A percentile compares a stretch with the other conserved stretches of the same genome.
Conservation (phyloP, 2,888 invertebrate species). For the Latrodectus hesperus region DNA sequence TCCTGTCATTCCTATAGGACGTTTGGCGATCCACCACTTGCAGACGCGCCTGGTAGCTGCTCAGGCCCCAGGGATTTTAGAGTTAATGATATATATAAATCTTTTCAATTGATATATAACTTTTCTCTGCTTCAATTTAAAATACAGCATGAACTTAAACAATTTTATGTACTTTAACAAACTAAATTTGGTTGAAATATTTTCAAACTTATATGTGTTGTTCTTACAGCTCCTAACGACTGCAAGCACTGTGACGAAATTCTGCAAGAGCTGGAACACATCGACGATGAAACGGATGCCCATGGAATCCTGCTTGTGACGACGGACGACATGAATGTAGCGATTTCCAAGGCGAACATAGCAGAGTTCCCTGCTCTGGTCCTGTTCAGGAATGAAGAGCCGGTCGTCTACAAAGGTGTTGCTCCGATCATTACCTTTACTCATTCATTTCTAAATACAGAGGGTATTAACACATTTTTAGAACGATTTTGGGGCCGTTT, state of each 20-base stretch:
- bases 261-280: conserved; percentile 89
- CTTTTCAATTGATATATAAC: too few species aligned
- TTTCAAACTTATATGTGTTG: not conserved
- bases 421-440: not conserved
- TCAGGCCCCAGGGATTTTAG: too few species aligned
- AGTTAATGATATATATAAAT: too few species aligned
- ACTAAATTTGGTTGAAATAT: too few species aligned
- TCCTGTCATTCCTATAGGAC: too few species aligned
- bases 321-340: conserved; percentile 87
- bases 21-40: too few species aligned
- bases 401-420: conserved; percentile 83
- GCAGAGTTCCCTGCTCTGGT: conserved; percentile 89
- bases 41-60: too few species aligned
- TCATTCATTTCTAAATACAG: not conserved
- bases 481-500: too few species aligned
- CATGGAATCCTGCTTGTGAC: conserved; percentile 95
- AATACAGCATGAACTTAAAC: too few species aligned
- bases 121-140: too few species aligned
- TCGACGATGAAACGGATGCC: conserved; percentile 94
- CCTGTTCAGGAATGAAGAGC: conserved; percentile 93
- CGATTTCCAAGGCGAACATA: conserved; percentile 85
- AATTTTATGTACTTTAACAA: too few species aligned
- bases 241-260: conserved; percentile 91
- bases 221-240: conserved; percentile 75
- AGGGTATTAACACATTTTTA: too few species aligned